phyloP scores from a whole-genome alignment of 2,888 invertebrate genomes.

The Drosophila meridionalis region DNA sequence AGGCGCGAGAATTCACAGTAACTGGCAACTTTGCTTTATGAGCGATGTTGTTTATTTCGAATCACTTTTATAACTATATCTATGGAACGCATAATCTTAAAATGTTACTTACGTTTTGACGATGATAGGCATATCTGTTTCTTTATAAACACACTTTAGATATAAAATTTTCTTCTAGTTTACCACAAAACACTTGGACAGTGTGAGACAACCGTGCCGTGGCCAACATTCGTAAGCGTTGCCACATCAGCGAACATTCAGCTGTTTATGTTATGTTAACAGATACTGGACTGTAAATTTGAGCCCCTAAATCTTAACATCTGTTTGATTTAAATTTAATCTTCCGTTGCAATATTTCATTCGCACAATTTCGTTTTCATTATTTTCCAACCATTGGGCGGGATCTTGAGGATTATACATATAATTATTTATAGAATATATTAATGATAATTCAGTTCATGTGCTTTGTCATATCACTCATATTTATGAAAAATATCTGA shows the following conservation, averaged over 20 bases:
- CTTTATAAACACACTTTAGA: background rate
- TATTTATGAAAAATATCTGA: constrained; percentile 1
- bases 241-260: constrained; percentile 27
- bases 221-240: constrained; percentile 12
- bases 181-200: background rate
- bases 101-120: constrained; percentile 81
- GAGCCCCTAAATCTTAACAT: background rate
- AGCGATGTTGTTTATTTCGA: background rate
- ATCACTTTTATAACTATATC: background rate
- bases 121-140: constrained; percentile 76
- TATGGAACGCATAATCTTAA: background rate
- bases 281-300: background rate
- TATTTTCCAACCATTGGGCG: background rate
- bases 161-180: background rate
- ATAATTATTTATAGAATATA: background rate
- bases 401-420: background rate
- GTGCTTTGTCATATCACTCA: constrained; percentile 55
- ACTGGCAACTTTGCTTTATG: background rate
- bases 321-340: background rate
- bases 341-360: background rate
- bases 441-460: constrained; percentile 4
- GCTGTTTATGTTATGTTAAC: background rate
- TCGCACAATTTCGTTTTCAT: background rate
- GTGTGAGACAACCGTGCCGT: too few relatives aligned
- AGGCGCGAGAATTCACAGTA: constrained; percentile 38